phyloP scores from a whole-genome alignment of 2,888 invertebrate genomes.

The Stenchaetothrips biformis region DNA sequence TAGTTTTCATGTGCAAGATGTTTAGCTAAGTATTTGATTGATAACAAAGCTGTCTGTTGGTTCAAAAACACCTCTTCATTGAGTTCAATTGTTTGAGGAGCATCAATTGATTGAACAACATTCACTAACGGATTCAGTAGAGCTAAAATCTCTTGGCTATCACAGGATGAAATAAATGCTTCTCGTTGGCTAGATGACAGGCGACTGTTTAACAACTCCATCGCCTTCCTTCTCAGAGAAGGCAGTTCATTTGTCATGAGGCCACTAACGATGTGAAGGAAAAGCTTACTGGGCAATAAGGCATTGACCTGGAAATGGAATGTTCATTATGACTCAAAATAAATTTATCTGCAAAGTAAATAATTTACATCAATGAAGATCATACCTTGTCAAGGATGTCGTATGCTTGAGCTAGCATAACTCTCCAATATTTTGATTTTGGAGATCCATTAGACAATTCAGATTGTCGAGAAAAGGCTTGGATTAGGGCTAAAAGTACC shows the following conservation, averaged over 20 bases:
- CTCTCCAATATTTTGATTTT: conserved; percentile 70
- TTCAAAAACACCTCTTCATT: conserved; percentile 61
- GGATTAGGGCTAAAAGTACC: conserved; percentile 61
- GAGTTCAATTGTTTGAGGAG: conserved; percentile 41
- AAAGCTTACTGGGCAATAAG: conserved; percentile 71
- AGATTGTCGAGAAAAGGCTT: conserved; percentile 57
- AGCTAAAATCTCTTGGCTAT: conserved; percentile 51
- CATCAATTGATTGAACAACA: conserved; percentile 54
- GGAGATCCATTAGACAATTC: conserved; percentile 57
- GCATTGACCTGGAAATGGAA: conserved; percentile 41
- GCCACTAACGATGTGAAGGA: conserved; percentile 70
- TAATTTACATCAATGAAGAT: background rate
- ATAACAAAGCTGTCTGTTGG: conserved; percentile 76
- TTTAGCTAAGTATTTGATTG: conserved; percentile 76
- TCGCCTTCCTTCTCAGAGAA: conserved; percentile 69
- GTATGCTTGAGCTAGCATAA: conserved; percentile 70
- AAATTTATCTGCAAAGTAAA: conserved; percentile 9
- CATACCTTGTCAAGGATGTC: conserved; percentile 71
- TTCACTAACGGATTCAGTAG: conserved; percentile 58
- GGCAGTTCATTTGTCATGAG: conserved; percentile 65
- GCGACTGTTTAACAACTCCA: conserved; percentile 81
- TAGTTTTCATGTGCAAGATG: conserved; percentile 63
- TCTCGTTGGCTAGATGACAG: conserved; percentile 50
- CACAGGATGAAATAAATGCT: conserved; percentile 41
- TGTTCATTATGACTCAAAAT: conserved; percentile 21